Percentiles rank a stretch among this genome's conserved stretches.
These are phyloP conservation scores for Latheticus oryzae DNA, from an alignment of 2,888 invertebrate species.

Conservation along the genomic window DNA sequence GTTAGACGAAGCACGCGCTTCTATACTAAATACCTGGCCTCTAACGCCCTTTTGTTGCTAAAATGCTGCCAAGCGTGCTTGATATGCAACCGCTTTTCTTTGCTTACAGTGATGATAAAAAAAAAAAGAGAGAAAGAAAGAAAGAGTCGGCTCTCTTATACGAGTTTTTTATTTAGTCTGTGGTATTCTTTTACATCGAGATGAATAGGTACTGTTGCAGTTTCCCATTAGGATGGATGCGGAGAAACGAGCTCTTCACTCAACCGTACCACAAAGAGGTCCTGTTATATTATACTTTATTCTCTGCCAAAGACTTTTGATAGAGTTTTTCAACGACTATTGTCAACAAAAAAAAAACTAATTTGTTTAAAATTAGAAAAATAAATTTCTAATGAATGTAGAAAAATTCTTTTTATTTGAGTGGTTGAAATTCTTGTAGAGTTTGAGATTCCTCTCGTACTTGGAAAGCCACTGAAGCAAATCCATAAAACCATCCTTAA, in stretches of 20 bases:
- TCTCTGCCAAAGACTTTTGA: too few species aligned
- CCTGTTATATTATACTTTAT: slow-evolving; percentile 1
- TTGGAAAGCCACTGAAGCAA: slow-evolving; percentile 2
- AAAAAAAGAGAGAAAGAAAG: too few species aligned
- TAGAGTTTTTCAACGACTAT: too few species aligned
- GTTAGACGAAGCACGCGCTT: slow-evolving; percentile 41
- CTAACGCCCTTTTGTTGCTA: slow-evolving; percentile 37
- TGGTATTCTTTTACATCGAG: slow-evolving; percentile 42
- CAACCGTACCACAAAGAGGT: slow-evolving; percentile 38
- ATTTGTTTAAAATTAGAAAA: too few species aligned
- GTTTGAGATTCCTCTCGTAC: too few species aligned
- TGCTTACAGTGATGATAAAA: slow-evolving; percentile 33
- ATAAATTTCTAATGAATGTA: too few species aligned
- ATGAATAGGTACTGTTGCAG: slow-evolving; percentile 43
- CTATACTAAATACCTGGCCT: slow-evolving; percentile 31
- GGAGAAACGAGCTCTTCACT: slow-evolving; percentile 25
- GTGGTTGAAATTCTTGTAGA: too few species aligned
- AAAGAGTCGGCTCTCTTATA: slow-evolving; percentile 8
- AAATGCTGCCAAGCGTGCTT: slow-evolving; percentile 41
- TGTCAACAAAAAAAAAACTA: too few species aligned
- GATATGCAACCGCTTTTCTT: slow-evolving; percentile 45
- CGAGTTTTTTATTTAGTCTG: slow-evolving; percentile 38
- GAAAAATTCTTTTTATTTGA: too few species aligned
- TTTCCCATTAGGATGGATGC: slow-evolving; percentile 38
- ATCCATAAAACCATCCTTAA: slow-evolving; percentile 30